Evolutionary conservation across 2,797 vertebrate genomes (phyloP).

Genomic region (Dermochelys coriacea): DNA sequence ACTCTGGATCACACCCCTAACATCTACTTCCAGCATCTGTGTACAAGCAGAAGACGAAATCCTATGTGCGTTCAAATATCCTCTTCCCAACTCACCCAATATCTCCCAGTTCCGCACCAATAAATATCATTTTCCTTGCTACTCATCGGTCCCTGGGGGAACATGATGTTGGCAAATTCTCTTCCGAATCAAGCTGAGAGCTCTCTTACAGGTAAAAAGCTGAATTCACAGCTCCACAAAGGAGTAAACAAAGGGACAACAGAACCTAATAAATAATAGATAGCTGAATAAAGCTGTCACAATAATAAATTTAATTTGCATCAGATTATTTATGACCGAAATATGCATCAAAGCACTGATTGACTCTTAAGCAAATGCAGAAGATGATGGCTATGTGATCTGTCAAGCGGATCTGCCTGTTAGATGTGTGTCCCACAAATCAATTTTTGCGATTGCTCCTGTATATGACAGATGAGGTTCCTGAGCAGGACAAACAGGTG

Average conservation of each 20-base stretch:
- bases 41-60: neutral
- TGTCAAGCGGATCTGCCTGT: constrained; percentile 47
- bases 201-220: constrained; percentile 37
- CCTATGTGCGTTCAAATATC: neutral
- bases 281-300: constrained; percentile 52
- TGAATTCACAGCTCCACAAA: constrained; percentile 55
- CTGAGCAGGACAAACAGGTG: neutral
- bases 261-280: constrained; percentile 53
- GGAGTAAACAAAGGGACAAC: constrained; percentile 42
- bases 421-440: constrained; percentile 18
- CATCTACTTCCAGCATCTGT: neutral
- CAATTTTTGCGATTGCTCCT: constrained; percentile 51
- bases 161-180: constrained; percentile 55
- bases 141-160: neutral
- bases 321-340: constrained; percentile 61
- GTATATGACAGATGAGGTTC: constrained; percentile 7
- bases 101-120: neutral
- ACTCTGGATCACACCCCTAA: neutral
- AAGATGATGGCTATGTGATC: constrained; percentile 29
- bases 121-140: neutral
- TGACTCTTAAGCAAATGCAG: constrained; percentile 62
- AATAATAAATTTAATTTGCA: constrained; percentile 52
- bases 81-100: neutral
- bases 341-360: constrained; percentile 55
- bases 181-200: neutral